Percentiles rank a stretch among this genome's conserved stretches.
Evolutionary conservation across 2,797 vertebrate genomes (phyloP).

Genomic region (Coregonus suidteri): DNA sequence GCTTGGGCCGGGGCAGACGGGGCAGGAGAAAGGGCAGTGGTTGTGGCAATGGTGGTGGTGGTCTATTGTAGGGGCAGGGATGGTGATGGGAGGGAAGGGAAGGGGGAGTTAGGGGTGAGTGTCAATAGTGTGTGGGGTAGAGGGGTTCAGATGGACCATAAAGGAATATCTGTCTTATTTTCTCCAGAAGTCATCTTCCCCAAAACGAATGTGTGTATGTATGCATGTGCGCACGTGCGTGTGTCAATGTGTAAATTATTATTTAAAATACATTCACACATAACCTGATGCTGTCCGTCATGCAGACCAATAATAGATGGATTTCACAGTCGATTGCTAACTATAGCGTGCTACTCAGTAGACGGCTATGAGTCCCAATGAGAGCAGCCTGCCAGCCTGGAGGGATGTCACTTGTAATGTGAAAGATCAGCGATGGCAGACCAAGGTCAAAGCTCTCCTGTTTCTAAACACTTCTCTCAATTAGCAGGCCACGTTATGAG

Average conservation of each 20-base stretch:
- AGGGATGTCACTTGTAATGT: not conserved
- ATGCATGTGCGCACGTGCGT: too few relatives aligned
- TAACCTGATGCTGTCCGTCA: not conserved
- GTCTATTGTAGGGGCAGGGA: conserved; percentile 18
- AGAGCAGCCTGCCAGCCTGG: not conserved
- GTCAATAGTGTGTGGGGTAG: too few relatives aligned
- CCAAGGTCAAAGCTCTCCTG: not conserved
- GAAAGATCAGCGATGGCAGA: not conserved
- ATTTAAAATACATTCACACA: not conserved
- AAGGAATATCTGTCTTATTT: too few relatives aligned
- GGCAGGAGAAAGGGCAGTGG: conserved; percentile 45
- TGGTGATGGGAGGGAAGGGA: not conserved
- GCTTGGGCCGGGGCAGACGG: conserved; percentile 57
- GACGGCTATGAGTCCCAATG: not conserved
- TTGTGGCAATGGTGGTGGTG: conserved; percentile 19
- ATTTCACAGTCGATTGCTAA: not conserved
- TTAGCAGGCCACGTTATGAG: conserved; percentile 2
- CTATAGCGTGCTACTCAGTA: not conserved
- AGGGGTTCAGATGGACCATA: too few relatives aligned
- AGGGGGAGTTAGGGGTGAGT: too few relatives aligned
- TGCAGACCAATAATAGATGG: not conserved
- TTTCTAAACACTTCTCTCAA: not conserved
- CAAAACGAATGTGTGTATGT: too few relatives aligned
- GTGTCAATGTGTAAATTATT: not conserved
- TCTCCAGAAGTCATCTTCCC: too few relatives aligned